Evolutionary conservation across 2,113 vertebrate genomes (phyloP), one percentile per base, ranked within the genome.

Genomic region (Garra rufa): DNA sequence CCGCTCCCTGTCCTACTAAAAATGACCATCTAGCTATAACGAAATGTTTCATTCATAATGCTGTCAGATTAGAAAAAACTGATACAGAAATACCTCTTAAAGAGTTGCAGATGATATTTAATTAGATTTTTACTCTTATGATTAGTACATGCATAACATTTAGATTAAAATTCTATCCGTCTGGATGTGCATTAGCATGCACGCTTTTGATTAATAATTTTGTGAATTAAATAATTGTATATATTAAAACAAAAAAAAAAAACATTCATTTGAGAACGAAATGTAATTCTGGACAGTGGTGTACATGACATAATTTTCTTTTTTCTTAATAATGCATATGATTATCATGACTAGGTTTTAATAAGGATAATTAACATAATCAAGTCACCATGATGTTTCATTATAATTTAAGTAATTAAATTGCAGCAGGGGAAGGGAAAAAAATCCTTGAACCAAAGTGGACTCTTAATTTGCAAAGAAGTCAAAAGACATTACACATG

Each of bases 311-410:
- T 44, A 24, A 67, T 89, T 89, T 77, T 76, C 71, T 71, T 81
- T 57, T 85, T 83, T 85, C 82, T 89, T 91, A 90, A 89, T 91
- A 89, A 91, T 85, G 88, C 87, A 89, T 86, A 83, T 81, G 88
- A 90, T 90, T 89, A 91, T 90, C 85, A 87, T 76, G 84, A 85
- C 79, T 84, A 70, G 83, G 82, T 88, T 85, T 86, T 86, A 91
- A 90, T 88, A 85, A 89, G 90, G 89, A 88, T 87, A 90, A 91
- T 92, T 88, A 89, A 75, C 89, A 87, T 90, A 74, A 88, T 90
- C 87, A 87, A 86, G 82, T 89, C 80, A 84, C 87, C 87, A 78
- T 87, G 88, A 82, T 86, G 88, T 92, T 91, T 90, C 86, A 91
- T 92, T 91, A 85, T 70, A 83, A 82, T 83, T 48, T 11, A 57